phyloP scores from a whole-genome alignment of 2,888 invertebrate species.

The Dorcus hopei region DNA sequence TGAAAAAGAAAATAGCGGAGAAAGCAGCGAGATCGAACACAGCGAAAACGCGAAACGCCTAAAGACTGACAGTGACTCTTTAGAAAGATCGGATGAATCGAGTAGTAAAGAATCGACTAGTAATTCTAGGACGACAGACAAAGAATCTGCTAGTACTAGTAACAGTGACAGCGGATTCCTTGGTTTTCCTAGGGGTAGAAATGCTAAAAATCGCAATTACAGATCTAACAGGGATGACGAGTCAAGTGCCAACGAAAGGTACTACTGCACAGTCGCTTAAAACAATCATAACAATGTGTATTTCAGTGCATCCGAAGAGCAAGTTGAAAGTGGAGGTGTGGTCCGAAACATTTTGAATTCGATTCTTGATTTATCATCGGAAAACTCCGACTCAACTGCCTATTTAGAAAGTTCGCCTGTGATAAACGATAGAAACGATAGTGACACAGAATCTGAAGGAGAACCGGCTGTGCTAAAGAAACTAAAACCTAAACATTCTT shows the following conservation, averaged over 20 bases:
- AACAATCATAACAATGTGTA: not conserved
- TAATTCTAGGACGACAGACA: constrained; percentile 27
- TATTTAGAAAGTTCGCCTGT: constrained; percentile 22
- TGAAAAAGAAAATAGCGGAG: constrained; percentile 13
- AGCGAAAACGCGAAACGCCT: constrained; percentile 34
- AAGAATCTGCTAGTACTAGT: constrained; percentile 11
- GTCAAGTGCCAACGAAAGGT: constrained; percentile 29
- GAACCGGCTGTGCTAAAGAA: constrained; percentile 55
- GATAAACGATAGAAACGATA: constrained; percentile 18
- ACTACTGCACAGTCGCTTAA: not conserved
- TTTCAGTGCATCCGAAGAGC: constrained; percentile 8
- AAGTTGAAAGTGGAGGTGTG: constrained; percentile 1
- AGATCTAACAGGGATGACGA: constrained; percentile 29
- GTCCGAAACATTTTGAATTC: constrained; percentile 9
- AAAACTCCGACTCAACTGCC: constrained; percentile 12
- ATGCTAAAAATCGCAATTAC: constrained; percentile 35
- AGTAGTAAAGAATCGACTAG: constrained; percentile 34
- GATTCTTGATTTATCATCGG: constrained; percentile 13
- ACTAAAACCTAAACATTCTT: constrained; percentile 64
- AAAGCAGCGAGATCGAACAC: constrained; percentile 17
- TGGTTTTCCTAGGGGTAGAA: constrained; percentile 30
- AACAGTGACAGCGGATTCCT: constrained; percentile 16
- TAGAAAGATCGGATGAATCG: constrained; percentile 31
- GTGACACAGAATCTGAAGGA: constrained; percentile 37
- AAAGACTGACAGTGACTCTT: constrained; percentile 31